Conservation (phyloP, 2,113 vertebrate genomes). For the Hemichromis elongatus region DNA sequence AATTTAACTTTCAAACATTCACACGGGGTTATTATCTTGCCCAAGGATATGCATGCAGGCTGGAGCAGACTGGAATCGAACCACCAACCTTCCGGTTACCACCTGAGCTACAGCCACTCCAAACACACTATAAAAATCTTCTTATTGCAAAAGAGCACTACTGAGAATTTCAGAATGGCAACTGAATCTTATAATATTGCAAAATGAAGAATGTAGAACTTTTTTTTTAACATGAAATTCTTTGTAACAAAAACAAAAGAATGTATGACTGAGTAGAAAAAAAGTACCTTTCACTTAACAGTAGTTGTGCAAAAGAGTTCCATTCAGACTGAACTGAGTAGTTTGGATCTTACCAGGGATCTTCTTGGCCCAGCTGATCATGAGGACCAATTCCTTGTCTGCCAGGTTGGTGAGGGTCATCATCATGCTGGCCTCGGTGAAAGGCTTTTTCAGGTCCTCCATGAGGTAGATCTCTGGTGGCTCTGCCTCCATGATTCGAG, state of each 20-base stretch:
- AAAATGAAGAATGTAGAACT: background rate
- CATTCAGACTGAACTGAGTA: background rate
- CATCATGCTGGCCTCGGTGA: constrained; percentile 96
- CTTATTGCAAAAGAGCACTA: background rate
- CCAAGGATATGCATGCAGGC: background rate
- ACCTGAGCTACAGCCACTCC: background rate
- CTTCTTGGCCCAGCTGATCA: constrained; percentile 98
- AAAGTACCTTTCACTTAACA: background rate
- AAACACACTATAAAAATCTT: background rate
- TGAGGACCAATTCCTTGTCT: constrained; percentile 92
- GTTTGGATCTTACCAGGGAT: constrained; percentile 79
- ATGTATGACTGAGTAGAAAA: background rate
- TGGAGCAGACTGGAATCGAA: background rate
- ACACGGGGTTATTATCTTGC: background rate
- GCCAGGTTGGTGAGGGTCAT: constrained; percentile 95
- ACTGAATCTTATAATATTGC: background rate
- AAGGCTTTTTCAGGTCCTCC: constrained; percentile 85
- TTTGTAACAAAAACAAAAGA: background rate
- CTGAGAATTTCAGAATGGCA: background rate
- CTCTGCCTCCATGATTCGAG: constrained; percentile 87
- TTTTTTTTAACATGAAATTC: background rate
- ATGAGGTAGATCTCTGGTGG: constrained; percentile 86
- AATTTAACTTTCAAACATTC: background rate
- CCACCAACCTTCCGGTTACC: background rate
- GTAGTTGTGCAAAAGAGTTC: background rate